Evolutionary conservation across 1,140 invertebrate species (phyloP).

Genomic region (Dreissena rostriformis): DNA sequence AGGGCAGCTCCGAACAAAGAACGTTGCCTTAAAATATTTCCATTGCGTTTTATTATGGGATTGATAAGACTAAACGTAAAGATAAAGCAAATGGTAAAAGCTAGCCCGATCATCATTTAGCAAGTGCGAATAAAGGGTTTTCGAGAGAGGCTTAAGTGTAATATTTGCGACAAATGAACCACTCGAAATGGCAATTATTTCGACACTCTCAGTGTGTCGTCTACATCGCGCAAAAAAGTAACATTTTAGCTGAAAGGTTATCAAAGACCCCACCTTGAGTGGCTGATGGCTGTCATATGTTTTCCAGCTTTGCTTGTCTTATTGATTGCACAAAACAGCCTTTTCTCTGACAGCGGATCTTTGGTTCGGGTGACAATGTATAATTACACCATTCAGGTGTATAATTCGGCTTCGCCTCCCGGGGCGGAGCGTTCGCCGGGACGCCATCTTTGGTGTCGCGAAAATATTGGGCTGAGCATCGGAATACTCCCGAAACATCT

Average conservation of each 20-base stretch:
- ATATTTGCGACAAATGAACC: background rate
- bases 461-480: background rate
- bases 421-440: conserved; percentile 40
- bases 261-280: conserved; percentile 22
- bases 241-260: conserved; percentile 33
- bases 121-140: too few species aligned
- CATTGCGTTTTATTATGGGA: too few species aligned
- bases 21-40: too few species aligned
- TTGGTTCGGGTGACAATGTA: conserved; percentile 37
- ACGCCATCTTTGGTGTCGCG: conserved; percentile 30
- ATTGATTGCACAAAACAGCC: conserved; percentile 13
- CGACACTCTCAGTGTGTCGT: conserved; percentile 2
- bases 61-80: too few species aligned
- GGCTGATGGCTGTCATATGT: conserved; percentile 25
- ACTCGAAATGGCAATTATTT: background rate
- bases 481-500: conserved; percentile 38
- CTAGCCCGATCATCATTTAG: too few species aligned
- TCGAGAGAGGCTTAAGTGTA: too few species aligned
- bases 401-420: conserved; percentile 27
- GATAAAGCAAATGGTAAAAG: too few species aligned
- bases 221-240: conserved; percentile 35
- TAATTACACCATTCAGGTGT: conserved; percentile 51
- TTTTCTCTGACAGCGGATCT: conserved; percentile 24
- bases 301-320: conserved; percentile 38
- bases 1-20: too few species aligned